These are phyloP conservation scores for Motacilla tschutschensis DNA, from an alignment of 2,113 vertebrate genomes.

Conservation along the genomic window DNA sequence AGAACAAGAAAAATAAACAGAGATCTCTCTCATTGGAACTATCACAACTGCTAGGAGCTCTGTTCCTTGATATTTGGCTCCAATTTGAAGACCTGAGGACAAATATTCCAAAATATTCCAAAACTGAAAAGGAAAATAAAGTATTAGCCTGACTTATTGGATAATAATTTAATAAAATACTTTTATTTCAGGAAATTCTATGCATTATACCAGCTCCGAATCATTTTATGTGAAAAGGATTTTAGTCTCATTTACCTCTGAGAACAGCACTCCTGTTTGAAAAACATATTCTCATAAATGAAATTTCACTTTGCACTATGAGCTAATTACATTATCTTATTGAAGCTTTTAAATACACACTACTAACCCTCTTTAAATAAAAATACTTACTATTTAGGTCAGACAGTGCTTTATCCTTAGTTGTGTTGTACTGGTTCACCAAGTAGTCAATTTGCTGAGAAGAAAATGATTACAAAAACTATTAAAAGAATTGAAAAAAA, in stretches of 20 bases:
- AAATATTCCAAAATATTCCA: background rate
- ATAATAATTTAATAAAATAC: background rate
- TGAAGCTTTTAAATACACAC: background rate
- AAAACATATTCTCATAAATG: background rate
- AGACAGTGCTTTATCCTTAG: conserved; percentile 83
- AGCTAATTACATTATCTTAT: background rate
- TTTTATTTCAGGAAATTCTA: background rate
- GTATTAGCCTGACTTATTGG: background rate
- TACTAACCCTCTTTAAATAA: background rate
- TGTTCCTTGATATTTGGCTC: background rate
- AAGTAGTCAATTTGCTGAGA: conserved; percentile 92
- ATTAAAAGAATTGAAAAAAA: background rate
- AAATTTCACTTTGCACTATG: background rate
- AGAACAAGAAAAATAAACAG: background rate
- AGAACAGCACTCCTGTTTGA: background rate
- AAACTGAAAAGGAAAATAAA: background rate
- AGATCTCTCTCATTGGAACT: background rate
- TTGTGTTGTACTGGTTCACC: conserved; percentile 81
- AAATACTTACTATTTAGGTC: conserved; percentile 91
- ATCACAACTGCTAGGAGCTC: background rate
- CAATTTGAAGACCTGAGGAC: background rate
- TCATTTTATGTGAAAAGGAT: background rate
- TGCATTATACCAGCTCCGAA: background rate
- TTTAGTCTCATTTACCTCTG: background rate
- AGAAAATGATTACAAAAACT: background rate